A percentile compares a stretch with the other conserved stretches of the same genome.
These are phyloP conservation scores for Cerceris ruficornis DNA, from an alignment of 2,888 invertebrate genomes.

Conservation along the genomic window DNA sequence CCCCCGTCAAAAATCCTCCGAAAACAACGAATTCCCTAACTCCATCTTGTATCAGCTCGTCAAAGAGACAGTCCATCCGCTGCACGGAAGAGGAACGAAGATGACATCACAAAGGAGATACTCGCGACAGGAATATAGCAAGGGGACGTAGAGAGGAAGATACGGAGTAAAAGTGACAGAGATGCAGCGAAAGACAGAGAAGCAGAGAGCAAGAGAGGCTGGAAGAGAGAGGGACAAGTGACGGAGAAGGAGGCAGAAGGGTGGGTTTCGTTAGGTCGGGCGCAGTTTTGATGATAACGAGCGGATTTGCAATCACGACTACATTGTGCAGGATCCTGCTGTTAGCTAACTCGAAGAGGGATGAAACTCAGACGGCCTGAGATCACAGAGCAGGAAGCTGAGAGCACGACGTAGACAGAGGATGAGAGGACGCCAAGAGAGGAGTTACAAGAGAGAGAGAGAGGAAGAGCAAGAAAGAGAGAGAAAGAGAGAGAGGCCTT, in stretches of 20 bases:
- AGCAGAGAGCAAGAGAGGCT: not conserved
- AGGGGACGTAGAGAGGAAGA: not conserved
- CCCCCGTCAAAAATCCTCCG: too few species aligned
- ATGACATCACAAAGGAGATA: not conserved
- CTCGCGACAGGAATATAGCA: not conserved
- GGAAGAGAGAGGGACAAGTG: not conserved
- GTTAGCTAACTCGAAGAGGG: constrained; percentile 77
- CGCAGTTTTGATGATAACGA: constrained; percentile 78
- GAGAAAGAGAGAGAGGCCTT: not conserved
- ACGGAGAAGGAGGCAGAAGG: constrained; percentile 2
- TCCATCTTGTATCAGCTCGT: too few species aligned
- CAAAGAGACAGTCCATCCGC: too few species aligned
- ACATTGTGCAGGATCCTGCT: constrained; percentile 76
- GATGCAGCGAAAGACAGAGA: not conserved
- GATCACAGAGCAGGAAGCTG: constrained; percentile 77
- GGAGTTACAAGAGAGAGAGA: constrained; percentile 31
- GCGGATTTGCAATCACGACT: constrained; percentile 80
- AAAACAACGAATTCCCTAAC: too few species aligned
- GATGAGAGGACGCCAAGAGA: constrained; percentile 42
- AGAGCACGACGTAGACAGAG: constrained; percentile 48
- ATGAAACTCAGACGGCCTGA: constrained; percentile 75
- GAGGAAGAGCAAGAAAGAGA: constrained; percentile 1
- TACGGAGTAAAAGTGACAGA: not conserved
- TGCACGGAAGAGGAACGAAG: not conserved
- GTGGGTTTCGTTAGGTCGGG: constrained; percentile 68